Percentiles rank a stretch among this genome's conserved stretches.
Evolutionary conservation across 2,888 invertebrate species (phyloP).

Genomic region (Podotricha telesiphe): DNA sequence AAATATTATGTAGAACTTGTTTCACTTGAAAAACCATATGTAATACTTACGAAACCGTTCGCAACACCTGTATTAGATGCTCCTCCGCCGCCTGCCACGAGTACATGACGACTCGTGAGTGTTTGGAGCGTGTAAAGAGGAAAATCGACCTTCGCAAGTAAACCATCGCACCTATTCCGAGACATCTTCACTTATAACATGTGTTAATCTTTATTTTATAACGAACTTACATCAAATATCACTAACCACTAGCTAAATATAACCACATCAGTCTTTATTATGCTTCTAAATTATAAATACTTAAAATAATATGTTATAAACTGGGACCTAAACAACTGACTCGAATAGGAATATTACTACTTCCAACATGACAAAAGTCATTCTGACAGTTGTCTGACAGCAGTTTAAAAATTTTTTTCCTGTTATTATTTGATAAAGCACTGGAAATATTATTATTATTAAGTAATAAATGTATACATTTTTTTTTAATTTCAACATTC

Average conservation of each 20-base stretch:
- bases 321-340: constrained; percentile 66
- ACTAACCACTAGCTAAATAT: constrained; percentile 55
- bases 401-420: constrained; percentile 2
- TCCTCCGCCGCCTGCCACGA: constrained; percentile 99
- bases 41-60: constrained; percentile 95
- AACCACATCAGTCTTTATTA: constrained; percentile 64
- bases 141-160: constrained; percentile 94
- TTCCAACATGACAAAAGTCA: constrained; percentile 84
- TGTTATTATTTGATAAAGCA: too few species aligned
- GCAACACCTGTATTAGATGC: constrained; percentile 98
- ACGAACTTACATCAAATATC: constrained; percentile 49
- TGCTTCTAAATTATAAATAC: constrained; percentile 54
- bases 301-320: constrained; percentile 62
- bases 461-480: too few species aligned
- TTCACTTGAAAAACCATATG: constrained; percentile 20
- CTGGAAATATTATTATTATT: too few species aligned
- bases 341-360: constrained; percentile 57
- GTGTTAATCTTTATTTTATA: constrained; percentile 55
- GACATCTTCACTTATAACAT: constrained; percentile 72
- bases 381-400: constrained; percentile 55
- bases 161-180: constrained; percentile 85
- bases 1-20: constrained; percentile 23
- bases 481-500: too few species aligned
- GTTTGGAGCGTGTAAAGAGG: constrained; percentile 96
- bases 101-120: constrained; percentile 94